Conservation (phyloP, 1,140 invertebrate species). For the Tyrophagus putrescentiae region DNA sequence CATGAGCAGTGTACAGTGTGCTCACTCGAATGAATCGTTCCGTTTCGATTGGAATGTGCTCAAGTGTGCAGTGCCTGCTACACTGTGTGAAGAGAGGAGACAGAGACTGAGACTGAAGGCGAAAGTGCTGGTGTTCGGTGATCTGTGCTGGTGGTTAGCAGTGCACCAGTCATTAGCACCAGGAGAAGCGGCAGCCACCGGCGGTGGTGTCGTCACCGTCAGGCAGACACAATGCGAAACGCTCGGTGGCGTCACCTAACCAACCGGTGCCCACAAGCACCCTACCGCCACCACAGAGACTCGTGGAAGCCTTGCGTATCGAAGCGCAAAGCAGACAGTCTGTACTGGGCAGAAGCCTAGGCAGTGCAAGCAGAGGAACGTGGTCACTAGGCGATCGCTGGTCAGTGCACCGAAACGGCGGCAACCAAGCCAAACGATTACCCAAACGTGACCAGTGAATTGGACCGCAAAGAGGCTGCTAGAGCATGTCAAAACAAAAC, state of each 20-base stretch:
- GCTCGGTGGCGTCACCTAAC: neutral
- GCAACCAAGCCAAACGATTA: neutral
- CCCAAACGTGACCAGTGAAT: constrained; percentile 12
- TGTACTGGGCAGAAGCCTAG: too few relatives aligned
- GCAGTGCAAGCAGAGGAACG: neutral
- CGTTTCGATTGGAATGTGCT: constrained; percentile 17
- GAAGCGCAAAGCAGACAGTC: neutral
- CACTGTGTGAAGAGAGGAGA: neutral
- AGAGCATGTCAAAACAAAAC: too few relatives aligned
- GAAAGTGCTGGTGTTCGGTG: constrained; percentile 6
- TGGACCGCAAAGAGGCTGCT: neutral
- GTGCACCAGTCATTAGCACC: constrained; percentile 8
- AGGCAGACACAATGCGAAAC: neutral
- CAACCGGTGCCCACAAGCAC: too few relatives aligned
- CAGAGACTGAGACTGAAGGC: too few relatives aligned
- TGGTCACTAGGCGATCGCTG: constrained; percentile 8
- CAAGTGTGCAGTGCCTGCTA: neutral
- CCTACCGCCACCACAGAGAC: too few relatives aligned
- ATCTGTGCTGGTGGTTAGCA: neutral
- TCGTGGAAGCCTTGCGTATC: constrained; percentile 1
- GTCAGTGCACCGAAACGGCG: neutral
- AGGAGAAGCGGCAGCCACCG: neutral
- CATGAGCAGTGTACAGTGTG: too few relatives aligned
- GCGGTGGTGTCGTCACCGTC: neutral
- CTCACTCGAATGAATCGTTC: constrained; percentile 17